phyloP scores from a whole-genome alignment of 2,113 vertebrate genomes.

The Siniperca knerii region DNA sequence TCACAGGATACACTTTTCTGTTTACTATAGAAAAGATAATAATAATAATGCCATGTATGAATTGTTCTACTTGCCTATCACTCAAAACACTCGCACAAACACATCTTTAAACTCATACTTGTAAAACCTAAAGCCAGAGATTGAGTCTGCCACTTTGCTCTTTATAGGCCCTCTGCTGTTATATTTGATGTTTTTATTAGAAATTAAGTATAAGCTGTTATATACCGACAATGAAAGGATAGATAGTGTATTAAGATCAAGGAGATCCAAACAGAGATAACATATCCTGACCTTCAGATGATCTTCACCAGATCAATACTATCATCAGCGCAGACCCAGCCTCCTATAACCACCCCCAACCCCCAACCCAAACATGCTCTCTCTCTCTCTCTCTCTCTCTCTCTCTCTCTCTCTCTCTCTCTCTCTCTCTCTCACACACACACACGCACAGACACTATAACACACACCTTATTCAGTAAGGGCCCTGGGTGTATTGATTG shows the following conservation, averaged over 20 bases:
- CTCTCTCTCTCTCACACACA: neutral
- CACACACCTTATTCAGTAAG: constrained; percentile 49
- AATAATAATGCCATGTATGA: constrained; percentile 20
- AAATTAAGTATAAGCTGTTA: constrained; percentile 17
- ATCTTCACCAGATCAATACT: constrained; percentile 83
- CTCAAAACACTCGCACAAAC: neutral
- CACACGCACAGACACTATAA: constrained; percentile 18
- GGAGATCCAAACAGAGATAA: constrained; percentile 67
- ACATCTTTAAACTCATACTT: neutral
- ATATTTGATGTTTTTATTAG: constrained; percentile 29
- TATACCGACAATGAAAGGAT: constrained; percentile 45
- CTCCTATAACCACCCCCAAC: constrained; percentile 40
- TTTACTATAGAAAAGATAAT: constrained; percentile 13
- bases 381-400: neutral
- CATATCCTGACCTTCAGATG: constrained; percentile 80
- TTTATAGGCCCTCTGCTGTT: neutral
- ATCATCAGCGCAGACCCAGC: constrained; percentile 75
- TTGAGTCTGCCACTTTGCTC: neutral
- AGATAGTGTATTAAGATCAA: constrained; percentile 59
- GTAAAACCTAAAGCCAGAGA: neutral
- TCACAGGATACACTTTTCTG: constrained; percentile 38
- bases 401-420: neutral
- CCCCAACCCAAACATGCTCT: neutral
- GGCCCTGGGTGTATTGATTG: constrained; percentile 68
- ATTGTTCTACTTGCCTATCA: neutral